Evolutionary conservation across 2,797 vertebrate genomes (phyloP).

Genomic region (Anolis apletophallus): DNA sequence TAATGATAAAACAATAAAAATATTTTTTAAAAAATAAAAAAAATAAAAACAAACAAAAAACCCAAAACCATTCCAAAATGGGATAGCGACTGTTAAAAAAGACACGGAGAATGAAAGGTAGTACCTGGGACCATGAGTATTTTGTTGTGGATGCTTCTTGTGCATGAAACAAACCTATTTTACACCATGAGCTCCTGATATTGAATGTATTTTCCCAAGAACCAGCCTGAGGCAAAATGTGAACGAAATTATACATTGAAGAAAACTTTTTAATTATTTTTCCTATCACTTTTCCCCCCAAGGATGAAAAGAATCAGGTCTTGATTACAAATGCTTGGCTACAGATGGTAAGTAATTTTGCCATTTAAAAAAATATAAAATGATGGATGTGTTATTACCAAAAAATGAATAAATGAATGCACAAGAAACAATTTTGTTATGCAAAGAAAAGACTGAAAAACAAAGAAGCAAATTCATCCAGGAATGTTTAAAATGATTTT

Average conservation of each 20-base stretch:
- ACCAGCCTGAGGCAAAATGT: not conserved
- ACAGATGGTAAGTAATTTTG: conserved; percentile 86
- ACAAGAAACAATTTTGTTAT: not conserved
- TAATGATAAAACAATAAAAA: too few species aligned
- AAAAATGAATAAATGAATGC: conserved; percentile 30
- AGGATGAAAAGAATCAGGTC: conserved; percentile 95
- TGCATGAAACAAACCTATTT: not conserved
- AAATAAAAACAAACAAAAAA: not conserved
- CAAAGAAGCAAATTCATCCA: conserved; percentile 1
- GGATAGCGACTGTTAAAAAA: not conserved
- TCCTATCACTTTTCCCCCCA: conserved; percentile 24
- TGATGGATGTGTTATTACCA: not conserved
- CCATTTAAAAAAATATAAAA: not conserved
- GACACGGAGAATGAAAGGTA: not conserved
- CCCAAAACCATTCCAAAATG: not conserved
- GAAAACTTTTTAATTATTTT: not conserved
- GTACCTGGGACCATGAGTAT: not conserved
- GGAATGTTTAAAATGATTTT: not conserved
- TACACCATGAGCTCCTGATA: not conserved
- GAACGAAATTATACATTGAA: not conserved
- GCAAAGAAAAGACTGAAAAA: not conserved
- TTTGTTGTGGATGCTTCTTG: not conserved
- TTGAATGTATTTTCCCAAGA: not conserved
- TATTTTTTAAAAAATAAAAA: not conserved
- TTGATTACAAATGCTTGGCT: conserved; percentile 92